These are phyloP conservation scores for Hippocampus barbouri DNA, from an alignment of 2,113 vertebrate genomes.

Conservation along the genomic window DNA sequence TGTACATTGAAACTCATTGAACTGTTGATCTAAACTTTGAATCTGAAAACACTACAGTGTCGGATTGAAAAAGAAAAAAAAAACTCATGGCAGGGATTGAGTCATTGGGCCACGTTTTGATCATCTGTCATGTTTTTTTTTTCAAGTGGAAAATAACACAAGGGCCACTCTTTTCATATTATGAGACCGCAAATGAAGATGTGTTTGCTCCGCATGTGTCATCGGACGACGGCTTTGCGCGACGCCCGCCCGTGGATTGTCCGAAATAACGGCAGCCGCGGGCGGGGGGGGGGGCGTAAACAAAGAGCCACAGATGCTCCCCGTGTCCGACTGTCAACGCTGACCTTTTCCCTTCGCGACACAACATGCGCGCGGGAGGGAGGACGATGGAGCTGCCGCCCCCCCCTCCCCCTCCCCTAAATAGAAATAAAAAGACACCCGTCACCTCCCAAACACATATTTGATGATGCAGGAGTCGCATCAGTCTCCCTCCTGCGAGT, in stretches of 20 bases:
- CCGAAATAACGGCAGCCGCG: slow-evolving; percentile 26
- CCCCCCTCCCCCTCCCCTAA: slow-evolving; percentile 13
- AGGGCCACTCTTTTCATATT: neutral
- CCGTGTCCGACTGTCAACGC: slow-evolving; percentile 40
- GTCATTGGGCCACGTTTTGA: neutral
- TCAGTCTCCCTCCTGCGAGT: slow-evolving; percentile 18
- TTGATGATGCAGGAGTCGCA: slow-evolving; percentile 5
- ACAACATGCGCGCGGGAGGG: slow-evolving; percentile 5
- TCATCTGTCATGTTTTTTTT: too few relatives aligned
- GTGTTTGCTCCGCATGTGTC: slow-evolving; percentile 1
- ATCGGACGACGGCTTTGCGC: neutral
- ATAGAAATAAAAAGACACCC: slow-evolving; percentile 18
- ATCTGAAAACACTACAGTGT: neutral
- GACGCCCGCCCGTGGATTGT: slow-evolving; percentile 1
- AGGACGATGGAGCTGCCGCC: neutral
- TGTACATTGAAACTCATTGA: too few relatives aligned
- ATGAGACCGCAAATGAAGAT: neutral
- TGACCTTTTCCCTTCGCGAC: slow-evolving; percentile 54
- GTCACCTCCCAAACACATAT: slow-evolving; percentile 9
- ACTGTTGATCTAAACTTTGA: neutral
- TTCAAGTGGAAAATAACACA: too few relatives aligned
- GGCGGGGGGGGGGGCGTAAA: slow-evolving; percentile 5
- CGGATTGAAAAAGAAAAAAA: too few relatives aligned
- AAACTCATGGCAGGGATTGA: neutral
- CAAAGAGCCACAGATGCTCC: slow-evolving; percentile 46